Conservation (phyloP, 2,888 invertebrate genomes). For the Pachycephus smyrnensis region DNA sequence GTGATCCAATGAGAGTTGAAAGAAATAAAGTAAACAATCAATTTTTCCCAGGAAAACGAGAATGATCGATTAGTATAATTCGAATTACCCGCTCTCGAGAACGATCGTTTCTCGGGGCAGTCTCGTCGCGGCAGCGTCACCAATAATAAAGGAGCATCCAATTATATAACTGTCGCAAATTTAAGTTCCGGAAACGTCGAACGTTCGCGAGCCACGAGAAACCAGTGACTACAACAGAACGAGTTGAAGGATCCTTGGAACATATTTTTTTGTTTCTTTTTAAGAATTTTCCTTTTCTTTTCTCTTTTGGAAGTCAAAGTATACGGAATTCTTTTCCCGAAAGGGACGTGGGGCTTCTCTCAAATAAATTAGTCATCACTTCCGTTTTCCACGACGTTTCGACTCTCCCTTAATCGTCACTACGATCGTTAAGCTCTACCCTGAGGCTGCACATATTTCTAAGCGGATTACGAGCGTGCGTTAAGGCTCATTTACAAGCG, state of each 20-base stretch:
- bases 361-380: background rate
- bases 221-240: background rate
- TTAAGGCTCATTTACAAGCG: background rate
- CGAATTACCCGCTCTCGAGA: background rate
- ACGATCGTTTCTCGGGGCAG: background rate
- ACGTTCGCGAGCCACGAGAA: background rate
- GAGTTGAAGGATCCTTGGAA: background rate
- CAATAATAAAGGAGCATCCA: background rate
- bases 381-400: background rate
- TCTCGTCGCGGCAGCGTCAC: background rate
- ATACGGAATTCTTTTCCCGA: background rate
- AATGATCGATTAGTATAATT: background rate
- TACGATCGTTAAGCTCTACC: background rate
- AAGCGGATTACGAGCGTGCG: background rate
- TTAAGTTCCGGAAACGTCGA: background rate
- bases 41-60: background rate
- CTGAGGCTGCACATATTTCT: background rate
- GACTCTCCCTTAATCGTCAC: background rate
- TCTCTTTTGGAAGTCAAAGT: background rate
- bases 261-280: background rate
- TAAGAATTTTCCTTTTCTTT: background rate
- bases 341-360: background rate
- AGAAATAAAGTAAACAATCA: background rate
- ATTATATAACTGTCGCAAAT: background rate
- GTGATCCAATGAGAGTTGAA: background rate